These are phyloP conservation scores for Brachyopa scutellaris DNA, from an alignment of 2,888 invertebrate species.

Conservation along the genomic window DNA sequence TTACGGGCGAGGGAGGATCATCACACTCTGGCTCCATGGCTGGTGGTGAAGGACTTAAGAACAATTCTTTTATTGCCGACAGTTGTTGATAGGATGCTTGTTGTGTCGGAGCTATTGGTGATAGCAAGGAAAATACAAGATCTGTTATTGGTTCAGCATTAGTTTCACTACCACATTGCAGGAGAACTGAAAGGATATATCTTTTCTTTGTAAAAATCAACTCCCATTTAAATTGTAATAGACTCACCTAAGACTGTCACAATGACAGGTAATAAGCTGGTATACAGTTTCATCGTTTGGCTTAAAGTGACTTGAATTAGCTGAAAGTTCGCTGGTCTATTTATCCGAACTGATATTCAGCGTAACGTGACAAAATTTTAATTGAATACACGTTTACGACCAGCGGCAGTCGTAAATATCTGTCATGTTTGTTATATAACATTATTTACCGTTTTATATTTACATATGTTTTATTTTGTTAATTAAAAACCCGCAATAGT, in stretches of 20 bases:
- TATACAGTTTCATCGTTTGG: background rate
- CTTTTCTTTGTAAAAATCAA: background rate
- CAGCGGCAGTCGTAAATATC: background rate
- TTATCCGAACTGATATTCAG: background rate
- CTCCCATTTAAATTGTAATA: background rate
- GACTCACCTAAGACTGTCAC: background rate
- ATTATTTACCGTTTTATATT: background rate
- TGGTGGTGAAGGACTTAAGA: no score
- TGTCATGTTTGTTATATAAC: no score
- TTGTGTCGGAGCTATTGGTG: no score
- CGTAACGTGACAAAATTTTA: no score
- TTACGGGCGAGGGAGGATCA: no score
- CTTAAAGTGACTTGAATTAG: background rate
- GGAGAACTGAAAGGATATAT: background rate
- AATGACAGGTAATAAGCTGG: background rate
- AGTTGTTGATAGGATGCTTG: no score
- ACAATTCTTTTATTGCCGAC: no score
- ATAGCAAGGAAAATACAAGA: no score
- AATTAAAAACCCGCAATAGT: conserved; percentile 9
- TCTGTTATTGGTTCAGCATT: no score
- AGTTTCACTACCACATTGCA: background rate
- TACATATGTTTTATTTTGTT: no score
- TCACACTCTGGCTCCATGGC: no score
- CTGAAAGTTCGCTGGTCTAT: background rate
- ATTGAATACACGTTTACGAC: background rate